Conservation (phyloP, 2,888 invertebrate species). For the Sycophila texana region DNA sequence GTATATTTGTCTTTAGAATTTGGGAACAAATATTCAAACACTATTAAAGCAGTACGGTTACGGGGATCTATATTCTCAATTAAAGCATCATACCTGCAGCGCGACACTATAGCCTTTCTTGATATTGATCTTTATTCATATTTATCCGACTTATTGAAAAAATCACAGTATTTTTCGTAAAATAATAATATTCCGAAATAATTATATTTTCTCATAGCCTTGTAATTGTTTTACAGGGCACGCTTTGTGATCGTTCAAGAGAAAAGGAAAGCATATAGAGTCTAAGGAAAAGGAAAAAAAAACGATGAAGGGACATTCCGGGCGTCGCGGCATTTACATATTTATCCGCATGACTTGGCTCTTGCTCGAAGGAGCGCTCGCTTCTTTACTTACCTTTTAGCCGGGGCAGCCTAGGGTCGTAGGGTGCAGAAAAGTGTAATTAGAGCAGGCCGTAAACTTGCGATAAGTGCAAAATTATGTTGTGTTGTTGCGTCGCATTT, state of each 20-base stretch:
- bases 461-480: constrained; percentile 53
- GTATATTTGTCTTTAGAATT: constrained; percentile 5
- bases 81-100: too few species aligned
- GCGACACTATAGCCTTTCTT: too few species aligned
- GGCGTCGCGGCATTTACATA: constrained; percentile 22
- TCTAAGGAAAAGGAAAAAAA: background rate
- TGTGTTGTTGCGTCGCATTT: constrained; percentile 45
- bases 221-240: background rate
- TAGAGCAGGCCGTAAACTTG: constrained; percentile 49
- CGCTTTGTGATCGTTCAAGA: background rate
- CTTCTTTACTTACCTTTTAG: background rate
- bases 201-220: too few species aligned
- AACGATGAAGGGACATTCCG: background rate
- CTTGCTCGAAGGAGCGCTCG: background rate
- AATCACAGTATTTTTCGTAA: too few species aligned
- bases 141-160: too few species aligned
- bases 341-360: constrained; percentile 36
- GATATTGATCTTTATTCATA: too few species aligned
- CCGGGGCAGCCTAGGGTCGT: background rate
- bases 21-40: background rate
- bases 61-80: too few species aligned
- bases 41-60: too few species aligned
- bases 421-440: constrained; percentile 46
- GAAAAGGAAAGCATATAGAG: background rate
- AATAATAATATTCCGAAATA: background rate